Conservation (phyloP, 2,888 invertebrate genomes). For the Thymelicus sylvestris region DNA sequence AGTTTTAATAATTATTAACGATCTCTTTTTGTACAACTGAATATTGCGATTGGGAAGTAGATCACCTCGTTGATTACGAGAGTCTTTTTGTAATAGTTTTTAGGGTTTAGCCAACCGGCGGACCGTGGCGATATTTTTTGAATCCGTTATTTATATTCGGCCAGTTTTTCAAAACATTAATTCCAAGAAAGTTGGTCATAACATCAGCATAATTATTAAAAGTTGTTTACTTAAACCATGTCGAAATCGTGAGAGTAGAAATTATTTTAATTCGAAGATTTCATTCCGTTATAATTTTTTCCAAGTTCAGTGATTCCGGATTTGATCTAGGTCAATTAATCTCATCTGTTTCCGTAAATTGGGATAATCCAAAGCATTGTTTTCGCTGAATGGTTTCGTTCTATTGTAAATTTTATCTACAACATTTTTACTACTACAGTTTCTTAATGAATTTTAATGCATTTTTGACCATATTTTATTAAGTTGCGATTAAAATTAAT, state of each 20-base stretch:
- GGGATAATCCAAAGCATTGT: slow-evolving; percentile 29
- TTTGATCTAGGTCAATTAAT: slow-evolving; percentile 20
- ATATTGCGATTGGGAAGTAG: slow-evolving; percentile 79
- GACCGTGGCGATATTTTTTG: slow-evolving; percentile 64
- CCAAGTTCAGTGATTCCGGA: slow-evolving; percentile 6
- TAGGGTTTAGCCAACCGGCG: slow-evolving; percentile 59
- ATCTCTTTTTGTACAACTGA: slow-evolving; percentile 75
- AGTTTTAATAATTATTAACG: slow-evolving; percentile 75
- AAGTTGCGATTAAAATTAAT: slow-evolving; percentile 60
- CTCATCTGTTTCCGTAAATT: slow-evolving; percentile 26
- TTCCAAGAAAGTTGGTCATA: slow-evolving; percentile 52
- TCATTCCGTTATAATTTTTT: slow-evolving; percentile 14
- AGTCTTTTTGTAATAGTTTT: slow-evolving; percentile 77
- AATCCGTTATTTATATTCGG: slow-evolving; percentile 58
- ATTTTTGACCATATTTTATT: slow-evolving; percentile 71
- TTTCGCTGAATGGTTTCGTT: slow-evolving; percentile 10
- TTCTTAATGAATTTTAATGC: slow-evolving; percentile 59
- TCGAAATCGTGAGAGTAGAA: slow-evolving; percentile 13
- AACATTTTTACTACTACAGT: slow-evolving; percentile 24
- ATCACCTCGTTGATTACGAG: slow-evolving; percentile 79
- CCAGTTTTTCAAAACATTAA: slow-evolving; percentile 56
- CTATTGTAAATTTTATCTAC: slow-evolving; percentile 7
- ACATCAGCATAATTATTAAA: slow-evolving; percentile 2
- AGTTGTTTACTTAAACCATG: not conserved
- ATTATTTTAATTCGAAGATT: slow-evolving; percentile 16